Evolutionary conservation across 2,113 vertebrate species (phyloP), one percentile per base, ranked within the genome.

Genomic region (Sinocyclocheilus anshuiensis): DNA sequence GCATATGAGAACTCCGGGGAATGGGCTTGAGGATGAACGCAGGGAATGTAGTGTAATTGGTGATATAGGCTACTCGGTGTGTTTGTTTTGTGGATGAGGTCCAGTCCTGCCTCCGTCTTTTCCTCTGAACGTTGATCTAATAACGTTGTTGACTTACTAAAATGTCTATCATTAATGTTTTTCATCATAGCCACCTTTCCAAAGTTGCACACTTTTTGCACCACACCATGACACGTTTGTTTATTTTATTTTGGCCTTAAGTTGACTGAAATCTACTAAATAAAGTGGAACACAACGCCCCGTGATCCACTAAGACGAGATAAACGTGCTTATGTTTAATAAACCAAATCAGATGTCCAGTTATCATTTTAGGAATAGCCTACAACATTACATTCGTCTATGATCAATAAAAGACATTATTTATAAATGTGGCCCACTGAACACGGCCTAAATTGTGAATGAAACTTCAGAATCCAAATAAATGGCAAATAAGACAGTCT

Each of bases 401-500:
- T 67, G 26, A 59, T 42, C 48, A 74, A 7, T 84, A 22, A 53
- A 55, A 85, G 48, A 55, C 4, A 78, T 77, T 71, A 79, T 86
- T 75, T 87, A 63, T 72, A 39, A 75, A 53, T 9, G 39, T 15
- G 65, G 65, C 84, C 84, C 45, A 81, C 84, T 67, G 63, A 84
- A 72, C 22, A 20, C 20, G 65, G 83, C 50, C 77, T 77, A 26
- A 55, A 78, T 63, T 87, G 86, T 85, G 92, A 94, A 94, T 94
- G 93, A 93, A 95, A 92, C 91, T 91, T 89, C 90, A 91, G 91
- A 94, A 94, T 93, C 92, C 91, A 90, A 92, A 92, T 93, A 88
- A 93, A 95, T 94, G 92, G 93, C 94, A 96, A 96, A 96, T 95
- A 94, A 95, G 96, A 93, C 94, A 95, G 94, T 95, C 93, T 95